Base-by-base conservation (phyloP, 2,888 invertebrate species). In the Hirtodrosophila cameraria region DNA sequence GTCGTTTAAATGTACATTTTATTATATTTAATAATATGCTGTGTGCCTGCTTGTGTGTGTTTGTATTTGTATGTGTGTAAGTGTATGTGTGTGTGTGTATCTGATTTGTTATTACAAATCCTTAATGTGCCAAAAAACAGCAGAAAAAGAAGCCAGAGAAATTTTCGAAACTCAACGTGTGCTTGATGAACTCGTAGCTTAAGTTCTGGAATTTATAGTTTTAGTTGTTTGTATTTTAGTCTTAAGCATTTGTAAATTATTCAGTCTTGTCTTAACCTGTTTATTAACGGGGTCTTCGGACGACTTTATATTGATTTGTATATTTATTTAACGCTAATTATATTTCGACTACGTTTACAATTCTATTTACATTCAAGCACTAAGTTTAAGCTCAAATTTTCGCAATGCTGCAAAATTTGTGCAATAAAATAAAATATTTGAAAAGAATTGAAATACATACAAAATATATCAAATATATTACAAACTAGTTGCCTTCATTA, bases 61-160 rank as follows among this genome's bases (percentile, higher is more conserved):
- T 30, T 55, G 38, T 20, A 7, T 27, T 31, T 33, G 31, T 46
- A 23, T 20, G 3, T 18, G 8, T 42, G 25, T 68, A 53, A 59
- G 39, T 53, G 15, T 57, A 31, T 39, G 28, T 59, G 57, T 16
- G 62, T 52, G 58, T 52, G 18, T 23, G 28, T 65, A 50, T 43
- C 36, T 18, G 53, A 63, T 59, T 63, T 73, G 49, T 64, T 76
- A 48, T 57, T 61, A 78, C 65, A 64, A 83, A 84, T 83, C 85
- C 78, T 83, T 76, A 73, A 79, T 86, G 85, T 86, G 88, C 85
- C 88, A 86, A 86, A 85, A 23, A 78, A 82, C 38, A 48, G 63
- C 46, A 30, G 45, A 30, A 48, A 41, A 38, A 36, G 55, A 58
- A 41, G 41, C 59, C 60, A 54, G 54, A 70, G 28, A 52, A 63